Conservation (phyloP, 2,888 invertebrate species). For the Drosophila acutilabella region DNA sequence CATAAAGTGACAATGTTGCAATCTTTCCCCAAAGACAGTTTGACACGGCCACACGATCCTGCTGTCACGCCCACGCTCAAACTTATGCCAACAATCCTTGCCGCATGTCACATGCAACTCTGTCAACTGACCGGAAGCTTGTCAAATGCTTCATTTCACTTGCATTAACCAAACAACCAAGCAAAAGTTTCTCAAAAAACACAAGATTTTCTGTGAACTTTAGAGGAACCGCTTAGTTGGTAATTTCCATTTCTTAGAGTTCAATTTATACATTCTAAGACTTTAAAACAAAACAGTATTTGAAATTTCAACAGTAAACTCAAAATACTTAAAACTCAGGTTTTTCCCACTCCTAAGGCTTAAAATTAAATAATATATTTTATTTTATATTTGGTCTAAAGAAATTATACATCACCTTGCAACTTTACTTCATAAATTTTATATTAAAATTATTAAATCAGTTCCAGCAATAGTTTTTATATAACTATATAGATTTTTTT, state of each 20-base stretch:
- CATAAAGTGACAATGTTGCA: slow-evolving; percentile 75
- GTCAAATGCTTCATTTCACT: slow-evolving; percentile 9
- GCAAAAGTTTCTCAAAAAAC: background rate
- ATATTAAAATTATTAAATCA: too few relatives aligned
- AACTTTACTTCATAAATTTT: too few relatives aligned
- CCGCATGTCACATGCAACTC: slow-evolving; percentile 2
- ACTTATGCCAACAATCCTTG: background rate
- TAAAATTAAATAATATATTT: too few relatives aligned
- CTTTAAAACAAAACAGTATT: too few relatives aligned
- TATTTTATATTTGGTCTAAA: too few relatives aligned
- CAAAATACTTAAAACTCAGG: too few relatives aligned
- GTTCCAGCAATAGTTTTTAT: too few relatives aligned
- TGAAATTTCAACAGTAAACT: too few relatives aligned
- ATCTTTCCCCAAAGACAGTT: slow-evolving; percentile 17
- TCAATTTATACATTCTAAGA: too few relatives aligned
- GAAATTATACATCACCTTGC: too few relatives aligned
- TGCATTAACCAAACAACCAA: background rate
- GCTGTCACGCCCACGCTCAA: background rate
- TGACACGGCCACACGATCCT: slow-evolving; percentile 2
- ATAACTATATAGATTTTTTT: too few relatives aligned
- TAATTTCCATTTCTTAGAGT: background rate
- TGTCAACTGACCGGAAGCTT: slow-evolving; percentile 6
- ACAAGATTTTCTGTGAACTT: background rate
- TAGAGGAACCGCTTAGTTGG: background rate
- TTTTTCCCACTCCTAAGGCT: too few relatives aligned